Percentiles rank a stretch among this genome's conserved stretches.
Conservation (phyloP, 2,888 invertebrate genomes). For the Ceraclea dissimilis region DNA sequence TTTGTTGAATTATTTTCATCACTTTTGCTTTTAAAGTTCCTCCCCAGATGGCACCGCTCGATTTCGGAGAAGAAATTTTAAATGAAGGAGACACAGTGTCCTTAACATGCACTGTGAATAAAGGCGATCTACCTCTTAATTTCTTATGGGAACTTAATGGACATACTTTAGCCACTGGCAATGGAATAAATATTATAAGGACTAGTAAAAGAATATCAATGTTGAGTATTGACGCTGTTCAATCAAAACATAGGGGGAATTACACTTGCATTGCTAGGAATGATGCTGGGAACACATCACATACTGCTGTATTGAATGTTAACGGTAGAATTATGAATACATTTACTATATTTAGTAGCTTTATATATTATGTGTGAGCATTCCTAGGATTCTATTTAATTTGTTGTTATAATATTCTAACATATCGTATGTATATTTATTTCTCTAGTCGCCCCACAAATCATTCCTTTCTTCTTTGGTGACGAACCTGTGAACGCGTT, state of each 20-base stretch:
- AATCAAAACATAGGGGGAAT: slow-evolving; percentile 48
- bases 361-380: slow-evolving; percentile 12
- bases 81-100: slow-evolving; percentile 59
- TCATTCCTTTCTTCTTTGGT: slow-evolving; percentile 69
- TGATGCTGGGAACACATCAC: slow-evolving; percentile 45
- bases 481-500: slow-evolving; percentile 64
- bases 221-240: slow-evolving; percentile 52
- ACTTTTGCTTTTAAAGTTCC: slow-evolving; percentile 32
- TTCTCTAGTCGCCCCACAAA: slow-evolving; percentile 65
- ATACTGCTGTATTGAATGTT: slow-evolving; percentile 45
- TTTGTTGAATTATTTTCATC: no score
- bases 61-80: slow-evolving; percentile 55
- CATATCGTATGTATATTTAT: slow-evolving; percentile 10
- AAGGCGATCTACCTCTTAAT: slow-evolving; percentile 61
- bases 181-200: slow-evolving; percentile 44
- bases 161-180: slow-evolving; percentile 35
- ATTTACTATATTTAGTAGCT: slow-evolving; percentile 7
- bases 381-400: not conserved
- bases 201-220: slow-evolving; percentile 45
- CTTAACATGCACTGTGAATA: slow-evolving; percentile 55
- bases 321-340: slow-evolving; percentile 38
- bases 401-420: slow-evolving; percentile 10
- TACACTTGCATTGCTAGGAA: slow-evolving; percentile 51
- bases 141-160: slow-evolving; percentile 56
- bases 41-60: slow-evolving; percentile 43